These are phyloP conservation scores for Lepus oiostolus DNA, from an alignment of 2,797 vertebrate genomes.

Conservation along the genomic window DNA sequence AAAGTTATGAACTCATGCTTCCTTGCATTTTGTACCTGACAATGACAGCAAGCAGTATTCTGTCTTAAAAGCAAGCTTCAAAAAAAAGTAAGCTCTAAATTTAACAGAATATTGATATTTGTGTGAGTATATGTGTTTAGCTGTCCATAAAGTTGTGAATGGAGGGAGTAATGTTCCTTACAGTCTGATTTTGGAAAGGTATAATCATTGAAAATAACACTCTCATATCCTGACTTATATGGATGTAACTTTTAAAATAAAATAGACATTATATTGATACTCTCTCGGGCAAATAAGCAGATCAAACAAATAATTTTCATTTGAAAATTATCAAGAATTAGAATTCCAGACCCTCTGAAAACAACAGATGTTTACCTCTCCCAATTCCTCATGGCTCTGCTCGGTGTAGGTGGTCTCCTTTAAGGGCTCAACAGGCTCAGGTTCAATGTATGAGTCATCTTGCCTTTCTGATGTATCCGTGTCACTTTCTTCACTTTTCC, in stretches of 20 bases:
- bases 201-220: too few species aligned
- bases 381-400: conserved; percentile 96
- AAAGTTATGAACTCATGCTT: conserved; percentile 41
- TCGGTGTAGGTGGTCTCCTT: conserved; percentile 95
- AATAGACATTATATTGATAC: not conserved
- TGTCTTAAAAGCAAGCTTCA: conserved; percentile 46
- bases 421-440: conserved; percentile 93
- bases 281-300: conserved; percentile 39
- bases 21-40: conserved; percentile 38
- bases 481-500: conserved; percentile 98
- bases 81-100: conserved; percentile 59
- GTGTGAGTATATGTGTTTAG: not conserved
- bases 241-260: conserved; percentile 42
- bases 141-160: not conserved
- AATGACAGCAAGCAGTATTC: conserved; percentile 3
- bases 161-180: too few species aligned
- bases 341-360: conserved; percentile 23
- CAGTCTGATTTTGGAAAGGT: too few species aligned
- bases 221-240: conserved; percentile 12
- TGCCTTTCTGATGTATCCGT: conserved; percentile 97
- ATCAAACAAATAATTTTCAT: not conserved
- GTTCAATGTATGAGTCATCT: conserved; percentile 95
- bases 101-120: conserved; percentile 40
- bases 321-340: not conserved
- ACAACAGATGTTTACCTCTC: conserved; percentile 92